Base-by-base conservation (phyloP, 2,888 invertebrate species). In the Charanyca ferruginea region DNA sequence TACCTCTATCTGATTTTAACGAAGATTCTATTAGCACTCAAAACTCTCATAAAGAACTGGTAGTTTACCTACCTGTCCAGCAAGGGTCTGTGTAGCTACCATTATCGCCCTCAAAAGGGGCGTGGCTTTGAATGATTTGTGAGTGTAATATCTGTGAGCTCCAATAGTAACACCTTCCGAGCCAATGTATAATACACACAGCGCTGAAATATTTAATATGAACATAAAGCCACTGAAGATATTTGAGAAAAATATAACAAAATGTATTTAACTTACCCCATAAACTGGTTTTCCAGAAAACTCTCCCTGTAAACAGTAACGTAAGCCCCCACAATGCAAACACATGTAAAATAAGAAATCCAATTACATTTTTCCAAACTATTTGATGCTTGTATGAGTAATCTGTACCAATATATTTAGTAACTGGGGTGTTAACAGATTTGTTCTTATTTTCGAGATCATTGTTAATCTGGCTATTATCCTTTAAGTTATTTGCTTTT, bases 81-180 rank as follows among this genome's bases (percentile, higher is more conserved):
- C 54, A 48, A 97, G 85, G 2, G 97, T 97, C 83, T 98, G 97
- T 61, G 96, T 88, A 28, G 97, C 64, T 42, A 97, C 89, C n/a
- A 98, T 90, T 25, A 97, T 84, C 0, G 97, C 90, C 84, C 96
- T 95, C 1, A 97, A 88, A 2, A 96, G 93, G 20, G 96, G 93
- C 32, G 91, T 96, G 0, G 97, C 98, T 90, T 98, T 98, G 91
- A 97, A 98, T 0, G 97, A 94, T 79, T 96, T 96, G 89, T 98
- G 98, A 1, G 98, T 96, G 95, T 97, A 98, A 6, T 97, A 92
- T 79, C 98, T 94, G 86, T 98, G 98, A 2, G 98, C 97, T n/a
- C 98, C 98, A 66, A 98, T 97, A n/a, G 98, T 98, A 0, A 98
- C 96, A 6, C 98, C 98, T 87, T 96, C 93, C 0, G 96, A 92